These are phyloP conservation scores for Strigamia maritima DNA, from an alignment of 2,888 invertebrate species.

Conservation along the genomic window DNA sequence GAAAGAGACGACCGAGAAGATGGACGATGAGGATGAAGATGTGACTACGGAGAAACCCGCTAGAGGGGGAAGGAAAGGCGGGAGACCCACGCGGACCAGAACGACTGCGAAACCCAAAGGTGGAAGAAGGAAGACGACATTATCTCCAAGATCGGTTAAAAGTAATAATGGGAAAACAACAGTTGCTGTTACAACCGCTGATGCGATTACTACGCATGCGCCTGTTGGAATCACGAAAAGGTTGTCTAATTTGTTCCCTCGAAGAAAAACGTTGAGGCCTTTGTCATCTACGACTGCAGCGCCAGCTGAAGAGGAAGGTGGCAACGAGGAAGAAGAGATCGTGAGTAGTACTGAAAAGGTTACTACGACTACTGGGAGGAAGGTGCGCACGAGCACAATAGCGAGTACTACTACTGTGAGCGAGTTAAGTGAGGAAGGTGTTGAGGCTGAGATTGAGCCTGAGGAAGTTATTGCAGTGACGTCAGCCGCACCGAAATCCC, in stretches of 20 bases:
- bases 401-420: background rate
- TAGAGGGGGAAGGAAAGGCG: background rate
- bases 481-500: background rate
- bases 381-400: background rate
- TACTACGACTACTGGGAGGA: background rate
- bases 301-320: slow-evolving; percentile 4
- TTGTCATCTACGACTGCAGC: background rate
- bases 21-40: background rate
- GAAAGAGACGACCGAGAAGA: background rate
- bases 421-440: background rate
- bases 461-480: background rate
- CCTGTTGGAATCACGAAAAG: background rate
- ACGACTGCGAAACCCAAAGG: background rate
- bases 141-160: background rate
- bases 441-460: background rate
- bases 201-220: background rate
- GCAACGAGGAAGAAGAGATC: background rate
- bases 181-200: background rate
- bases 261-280: background rate
- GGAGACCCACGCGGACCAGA: background rate
- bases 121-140: background rate
- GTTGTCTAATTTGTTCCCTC: slow-evolving; percentile 3
- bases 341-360: background rate
- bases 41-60: background rate
- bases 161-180: background rate